phyloP scores from a whole-genome alignment of 2,797 vertebrate species.

The Lates japonicus region DNA sequence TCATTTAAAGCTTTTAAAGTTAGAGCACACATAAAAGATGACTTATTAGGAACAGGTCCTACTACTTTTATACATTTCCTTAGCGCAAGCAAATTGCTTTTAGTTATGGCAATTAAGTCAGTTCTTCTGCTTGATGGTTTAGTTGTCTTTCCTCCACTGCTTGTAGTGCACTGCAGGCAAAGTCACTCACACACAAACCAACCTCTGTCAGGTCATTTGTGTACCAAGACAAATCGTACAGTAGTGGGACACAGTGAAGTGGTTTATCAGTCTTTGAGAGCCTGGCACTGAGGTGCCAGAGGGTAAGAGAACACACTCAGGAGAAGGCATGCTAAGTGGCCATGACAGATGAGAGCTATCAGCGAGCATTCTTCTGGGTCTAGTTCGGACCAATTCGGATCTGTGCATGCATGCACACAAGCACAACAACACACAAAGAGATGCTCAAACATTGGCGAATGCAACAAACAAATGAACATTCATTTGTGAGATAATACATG shows the following conservation, averaged over 20 bases:
- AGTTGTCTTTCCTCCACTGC: background rate
- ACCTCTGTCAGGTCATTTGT: slow-evolving; percentile 19
- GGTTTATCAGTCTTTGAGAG: slow-evolving; percentile 50
- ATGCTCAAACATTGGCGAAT: background rate
- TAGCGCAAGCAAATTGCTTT: background rate
- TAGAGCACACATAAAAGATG: background rate
- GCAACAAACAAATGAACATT: background rate
- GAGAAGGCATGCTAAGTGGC: slow-evolving; percentile 58
- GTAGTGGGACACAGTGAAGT: slow-evolving; percentile 12
- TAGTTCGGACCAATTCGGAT: slow-evolving; percentile 28
- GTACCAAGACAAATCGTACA: slow-evolving; percentile 25
- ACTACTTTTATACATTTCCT: background rate
- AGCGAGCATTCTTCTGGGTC: slow-evolving; percentile 32
- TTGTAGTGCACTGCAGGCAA: background rate
- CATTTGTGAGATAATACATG: background rate
- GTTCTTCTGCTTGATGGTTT: background rate
- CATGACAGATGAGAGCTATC: slow-evolving; percentile 49
- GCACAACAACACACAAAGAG: background rate
- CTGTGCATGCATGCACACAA: slow-evolving; percentile 3
- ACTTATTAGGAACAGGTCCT: background rate
- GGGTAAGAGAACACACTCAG: slow-evolving; percentile 29
- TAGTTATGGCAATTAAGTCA: background rate
- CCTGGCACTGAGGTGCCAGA: slow-evolving; percentile 19
- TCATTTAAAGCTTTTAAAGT: background rate
- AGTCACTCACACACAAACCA: slow-evolving; percentile 16